Percentiles rank a stretch among this genome's conserved stretches.
phyloP scores from a whole-genome alignment of 2,113 vertebrate species.

The Python bivittatus region DNA sequence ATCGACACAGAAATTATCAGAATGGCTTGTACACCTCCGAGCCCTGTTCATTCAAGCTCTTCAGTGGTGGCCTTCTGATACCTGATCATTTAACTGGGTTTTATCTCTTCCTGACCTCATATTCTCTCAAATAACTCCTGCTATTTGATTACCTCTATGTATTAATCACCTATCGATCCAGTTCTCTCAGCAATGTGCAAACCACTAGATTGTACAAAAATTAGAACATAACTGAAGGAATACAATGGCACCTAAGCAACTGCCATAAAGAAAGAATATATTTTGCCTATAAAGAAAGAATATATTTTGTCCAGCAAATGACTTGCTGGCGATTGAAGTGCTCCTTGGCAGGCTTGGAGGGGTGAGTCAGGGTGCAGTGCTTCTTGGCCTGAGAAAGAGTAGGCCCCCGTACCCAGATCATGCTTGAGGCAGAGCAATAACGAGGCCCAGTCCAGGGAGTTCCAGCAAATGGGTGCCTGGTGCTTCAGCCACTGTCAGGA shows the following conservation, averaged over 20 bases:
- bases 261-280: background rate
- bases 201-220: background rate
- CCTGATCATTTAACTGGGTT: rapidly evolving
- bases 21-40: background rate
- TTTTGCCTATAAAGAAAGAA: background rate
- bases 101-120: background rate
- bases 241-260: background rate
- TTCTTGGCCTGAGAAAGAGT: background rate
- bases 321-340: no score
- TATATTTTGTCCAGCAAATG: background rate
- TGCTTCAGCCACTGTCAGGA: no score
- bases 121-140: no score
- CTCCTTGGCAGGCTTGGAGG: no score
- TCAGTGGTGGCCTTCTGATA: rapidly evolving
- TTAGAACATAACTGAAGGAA: background rate
- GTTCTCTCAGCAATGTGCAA: background rate
- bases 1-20: no score
- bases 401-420: background rate
- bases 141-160: no score
- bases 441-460: background rate
- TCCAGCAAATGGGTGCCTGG: background rate
- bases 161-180: rapidly evolving
- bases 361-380: background rate
- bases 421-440: background rate
- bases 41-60: background rate